These are phyloP conservation scores for Drosophila murphyi DNA, from an alignment of 1,140 invertebrate species.

Conservation along the genomic window DNA sequence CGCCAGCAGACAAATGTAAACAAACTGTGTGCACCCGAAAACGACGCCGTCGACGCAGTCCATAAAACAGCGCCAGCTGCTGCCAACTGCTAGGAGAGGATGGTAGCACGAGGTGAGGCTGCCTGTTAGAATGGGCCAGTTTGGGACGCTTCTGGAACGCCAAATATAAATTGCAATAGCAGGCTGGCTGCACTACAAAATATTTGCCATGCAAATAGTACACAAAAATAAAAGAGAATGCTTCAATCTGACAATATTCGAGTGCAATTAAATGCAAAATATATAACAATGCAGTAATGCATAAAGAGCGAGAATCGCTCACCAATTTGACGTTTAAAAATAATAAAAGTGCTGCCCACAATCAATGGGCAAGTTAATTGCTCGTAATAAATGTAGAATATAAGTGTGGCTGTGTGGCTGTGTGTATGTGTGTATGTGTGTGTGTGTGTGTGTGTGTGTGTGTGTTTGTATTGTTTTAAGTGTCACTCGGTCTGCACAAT, in stretches of 20 bases:
- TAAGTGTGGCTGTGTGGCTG: constrained; percentile 9
- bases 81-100: constrained; percentile 4
- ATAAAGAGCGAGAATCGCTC: constrained; percentile 40
- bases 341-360: constrained; percentile 45
- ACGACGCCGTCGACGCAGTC: constrained; percentile 59
- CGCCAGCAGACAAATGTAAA: constrained; percentile 58
- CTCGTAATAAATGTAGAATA: constrained; percentile 23
- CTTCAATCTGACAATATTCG: constrained; percentile 44
- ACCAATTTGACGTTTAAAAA: constrained; percentile 41
- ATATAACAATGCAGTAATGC: constrained; percentile 69
- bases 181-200: constrained; percentile 48
- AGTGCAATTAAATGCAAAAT: constrained; percentile 81
- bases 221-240: constrained; percentile 11
- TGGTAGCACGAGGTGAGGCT: background rate
- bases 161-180: constrained; percentile 63
- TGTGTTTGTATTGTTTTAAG: constrained; percentile 18
- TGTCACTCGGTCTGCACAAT: constrained; percentile 16
- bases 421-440: background rate
- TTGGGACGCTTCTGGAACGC: constrained; percentile 25
- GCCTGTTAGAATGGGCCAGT: background rate
- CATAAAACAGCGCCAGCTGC: constrained; percentile 74
- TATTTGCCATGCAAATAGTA: constrained; percentile 79
- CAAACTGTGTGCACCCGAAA: constrained; percentile 51
- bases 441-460: background rate
- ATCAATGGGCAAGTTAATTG: constrained; percentile 56